Conservation (phyloP, 2,113 vertebrate species). For the Kryptolebias marmoratus region DNA sequence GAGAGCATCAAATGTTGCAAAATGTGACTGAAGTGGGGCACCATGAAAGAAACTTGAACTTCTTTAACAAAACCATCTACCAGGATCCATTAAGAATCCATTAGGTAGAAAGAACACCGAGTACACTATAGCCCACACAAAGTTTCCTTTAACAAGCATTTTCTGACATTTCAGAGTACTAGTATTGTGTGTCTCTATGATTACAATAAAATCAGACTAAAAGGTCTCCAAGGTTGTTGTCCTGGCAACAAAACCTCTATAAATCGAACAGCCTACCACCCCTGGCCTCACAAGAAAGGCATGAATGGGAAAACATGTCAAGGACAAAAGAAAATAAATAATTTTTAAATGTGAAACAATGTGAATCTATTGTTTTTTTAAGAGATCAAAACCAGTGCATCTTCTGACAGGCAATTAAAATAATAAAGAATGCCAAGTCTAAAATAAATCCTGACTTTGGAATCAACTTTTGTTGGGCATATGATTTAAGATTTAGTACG, state of each 20-base stretch:
- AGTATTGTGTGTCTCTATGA: conserved; percentile 20
- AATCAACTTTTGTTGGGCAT: background rate
- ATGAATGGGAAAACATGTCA: background rate
- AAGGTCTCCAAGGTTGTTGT: conserved; percentile 27
- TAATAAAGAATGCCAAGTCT: background rate
- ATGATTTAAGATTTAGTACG: background rate
- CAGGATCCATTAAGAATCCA: conserved; percentile 17
- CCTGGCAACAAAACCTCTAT: conserved; percentile 46
- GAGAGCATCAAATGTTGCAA: background rate
- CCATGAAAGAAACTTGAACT: conserved; percentile 8
- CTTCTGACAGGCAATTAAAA: background rate
- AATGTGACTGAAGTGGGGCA: conserved; percentile 10
- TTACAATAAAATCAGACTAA: conserved; percentile 27
- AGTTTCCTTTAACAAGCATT: conserved; percentile 2
- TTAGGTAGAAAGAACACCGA: conserved; percentile 11
- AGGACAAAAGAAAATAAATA: background rate
- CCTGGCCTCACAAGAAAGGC: background rate
- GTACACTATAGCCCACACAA: conserved; percentile 1
- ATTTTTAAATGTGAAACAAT: background rate
- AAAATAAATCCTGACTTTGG: background rate
- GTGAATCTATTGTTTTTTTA: background rate
- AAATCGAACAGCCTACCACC: conserved; percentile 9
- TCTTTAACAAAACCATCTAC: conserved; percentile 1
- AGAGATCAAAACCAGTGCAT: background rate
- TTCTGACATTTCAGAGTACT: conserved; percentile 1